These are phyloP conservation scores for Philereme transversata DNA, from an alignment of 2,888 invertebrate genomes.

Conservation along the genomic window DNA sequence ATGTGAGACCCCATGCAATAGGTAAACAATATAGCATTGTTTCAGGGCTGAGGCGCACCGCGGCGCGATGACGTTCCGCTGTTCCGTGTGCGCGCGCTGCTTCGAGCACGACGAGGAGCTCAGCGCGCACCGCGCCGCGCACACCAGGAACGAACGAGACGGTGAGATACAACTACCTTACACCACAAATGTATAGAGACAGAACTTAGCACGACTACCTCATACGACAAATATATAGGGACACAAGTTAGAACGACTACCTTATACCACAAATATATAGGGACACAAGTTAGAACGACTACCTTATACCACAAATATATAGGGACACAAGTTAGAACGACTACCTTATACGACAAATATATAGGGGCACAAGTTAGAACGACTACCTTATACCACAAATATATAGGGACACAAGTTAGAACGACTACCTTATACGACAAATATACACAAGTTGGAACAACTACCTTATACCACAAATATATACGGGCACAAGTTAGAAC, in stretches of 20 bases:
- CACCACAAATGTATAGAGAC: not conserved
- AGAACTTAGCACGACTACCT: not conserved
- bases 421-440: not conserved
- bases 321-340: not conserved
- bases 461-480: no score
- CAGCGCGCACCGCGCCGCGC: constrained; percentile 61
- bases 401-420: no score
- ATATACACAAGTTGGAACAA: not conserved
- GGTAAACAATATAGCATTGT: not conserved
- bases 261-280: no score
- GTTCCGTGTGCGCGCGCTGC: constrained; percentile 75
- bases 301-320: no score
- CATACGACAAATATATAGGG: no score
- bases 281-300: no score
- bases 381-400: no score
- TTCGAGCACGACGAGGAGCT: constrained; percentile 78
- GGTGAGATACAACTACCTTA: constrained; percentile 47
- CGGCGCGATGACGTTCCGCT: constrained; percentile 78
- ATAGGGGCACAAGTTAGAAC: no score
- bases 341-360: no score
- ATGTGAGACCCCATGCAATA: no score
- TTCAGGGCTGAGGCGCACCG: constrained; percentile 70
- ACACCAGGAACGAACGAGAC: constrained; percentile 72
- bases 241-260: no score
- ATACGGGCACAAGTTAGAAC: no score